Evolutionary conservation across 2,888 invertebrate species (phyloP), one percentile per base, ranked within the genome.

Genomic region (Phanerotoma sp.): DNA sequence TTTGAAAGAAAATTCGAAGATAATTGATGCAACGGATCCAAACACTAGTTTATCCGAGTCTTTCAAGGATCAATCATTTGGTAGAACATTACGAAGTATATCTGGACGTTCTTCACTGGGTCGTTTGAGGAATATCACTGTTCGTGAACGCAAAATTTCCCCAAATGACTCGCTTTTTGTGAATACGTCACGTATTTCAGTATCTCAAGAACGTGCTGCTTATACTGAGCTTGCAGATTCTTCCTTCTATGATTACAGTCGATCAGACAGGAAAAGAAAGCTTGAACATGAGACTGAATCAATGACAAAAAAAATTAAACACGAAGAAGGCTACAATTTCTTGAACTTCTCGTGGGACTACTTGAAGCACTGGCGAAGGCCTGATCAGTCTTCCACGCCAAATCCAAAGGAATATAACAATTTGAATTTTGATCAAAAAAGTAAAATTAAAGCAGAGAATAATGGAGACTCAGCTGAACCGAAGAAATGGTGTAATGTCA

Each of bases 131-230:
- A 66, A 73, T 22, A 65, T 71, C 4, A 72, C 72, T 11, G 25
- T 72, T 3, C 62, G 69, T 2, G 72, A 76, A 10, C 63, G 63
- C 13, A 67, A 71, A 56, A 55, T 67, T n/a, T 74, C 77, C 1
- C 73, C 75, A 3, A 75, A 75, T 40, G 73, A 68, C 35, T 76
- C 76, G 3, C 58, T 77, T 9, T 77, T 70, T 54, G 76, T 77
- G 0, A 77, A 77, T 40, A 73, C 71, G 1, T 75, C 76, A 0
- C 55, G 52, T 5, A 54, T 59, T 38, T 73, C 76, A 0, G 7
- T 67, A 15, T 53, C 63, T 0, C 62, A 59, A 4, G 72, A 72
- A 4, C 67, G 67, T 5, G 22, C 54, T 4, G 11, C 63, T 18
- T 65, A 69, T 59, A 62, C 64, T 16, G 66, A 65, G 13, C 21